A percentile compares a stretch with the other conserved stretches of the same genome.
Evolutionary conservation across 2,797 vertebrate genomes (phyloP).

Genomic region (Chelidonichthys spinosus): DNA sequence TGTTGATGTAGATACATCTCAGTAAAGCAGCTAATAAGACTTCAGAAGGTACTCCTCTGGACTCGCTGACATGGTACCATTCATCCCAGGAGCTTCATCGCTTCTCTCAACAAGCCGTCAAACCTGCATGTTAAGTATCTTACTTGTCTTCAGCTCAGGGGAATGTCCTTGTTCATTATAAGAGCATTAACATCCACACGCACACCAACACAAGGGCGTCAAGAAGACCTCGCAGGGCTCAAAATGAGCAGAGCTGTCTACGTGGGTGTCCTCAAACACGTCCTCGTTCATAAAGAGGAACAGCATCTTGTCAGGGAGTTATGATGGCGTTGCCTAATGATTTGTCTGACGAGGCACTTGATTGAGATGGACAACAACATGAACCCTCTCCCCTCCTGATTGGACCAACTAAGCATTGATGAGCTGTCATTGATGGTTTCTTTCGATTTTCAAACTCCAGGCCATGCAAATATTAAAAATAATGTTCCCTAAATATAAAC

Average conservation of each 20-base stretch:
- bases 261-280: constrained; percentile 6
- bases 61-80: background rate
- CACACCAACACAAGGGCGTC: background rate
- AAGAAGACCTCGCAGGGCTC: constrained; percentile 2
- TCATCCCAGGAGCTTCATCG: background rate
- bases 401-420: no score
- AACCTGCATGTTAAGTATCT: background rate
- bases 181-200: background rate
- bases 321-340: background rate
- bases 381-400: background rate
- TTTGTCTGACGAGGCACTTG: constrained; percentile 10
- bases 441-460: background rate
- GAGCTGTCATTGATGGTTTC: background rate
- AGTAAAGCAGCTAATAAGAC: background rate
- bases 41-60: background rate
- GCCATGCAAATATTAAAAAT: background rate
- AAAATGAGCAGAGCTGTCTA: background rate
- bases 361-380: background rate
- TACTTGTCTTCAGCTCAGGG: constrained; percentile 8
- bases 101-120: background rate
- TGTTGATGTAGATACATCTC: background rate
- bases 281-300: constrained; percentile 5
- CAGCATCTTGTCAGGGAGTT: background rate
- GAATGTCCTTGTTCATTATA: background rate
- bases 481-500: background rate